Conservation (phyloP, 1,140 invertebrate species). For the Drosophila pallidifrons region DNA sequence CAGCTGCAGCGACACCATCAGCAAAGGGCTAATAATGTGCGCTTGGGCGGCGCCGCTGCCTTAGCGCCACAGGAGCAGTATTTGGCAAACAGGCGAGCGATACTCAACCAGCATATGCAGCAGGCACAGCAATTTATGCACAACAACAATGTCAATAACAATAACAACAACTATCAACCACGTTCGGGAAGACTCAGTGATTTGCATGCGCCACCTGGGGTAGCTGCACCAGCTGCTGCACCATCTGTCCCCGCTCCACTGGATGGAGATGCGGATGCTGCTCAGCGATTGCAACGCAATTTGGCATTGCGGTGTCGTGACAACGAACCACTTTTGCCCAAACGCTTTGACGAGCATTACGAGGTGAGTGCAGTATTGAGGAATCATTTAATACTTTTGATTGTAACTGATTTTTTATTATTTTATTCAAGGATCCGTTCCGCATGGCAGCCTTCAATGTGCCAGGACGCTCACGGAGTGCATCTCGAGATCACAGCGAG, state of each 20-base stretch:
- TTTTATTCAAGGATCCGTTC: slow-evolving; percentile 69
- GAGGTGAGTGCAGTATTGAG: slow-evolving; percentile 50
- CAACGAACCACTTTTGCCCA: slow-evolving; percentile 78
- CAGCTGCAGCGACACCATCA: slow-evolving; percentile 24
- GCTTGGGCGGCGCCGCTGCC: slow-evolving; percentile 38
- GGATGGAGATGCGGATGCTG: slow-evolving; percentile 75
- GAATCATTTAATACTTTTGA: neutral
- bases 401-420: neutral
- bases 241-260: slow-evolving; percentile 25
- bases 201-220: slow-evolving; percentile 62
- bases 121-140: slow-evolving; percentile 71
- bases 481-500: slow-evolving; percentile 81
- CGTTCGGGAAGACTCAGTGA: slow-evolving; percentile 71
- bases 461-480: slow-evolving; percentile 69
- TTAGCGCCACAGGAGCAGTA: slow-evolving; percentile 69
- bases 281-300: slow-evolving; percentile 77
- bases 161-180: slow-evolving; percentile 76
- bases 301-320: slow-evolving; percentile 78
- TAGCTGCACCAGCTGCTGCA: slow-evolving; percentile 37
- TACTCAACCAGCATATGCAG: slow-evolving; percentile 76
- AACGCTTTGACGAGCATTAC: slow-evolving; percentile 80
- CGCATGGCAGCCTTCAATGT: slow-evolving; percentile 84
- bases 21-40: slow-evolving; percentile 38
- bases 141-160: slow-evolving; percentile 71
- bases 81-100: slow-evolving; percentile 75